Evolutionary conservation across 2,113 vertebrate genomes (phyloP).

Genomic region (Dipodomys merriami): DNA sequence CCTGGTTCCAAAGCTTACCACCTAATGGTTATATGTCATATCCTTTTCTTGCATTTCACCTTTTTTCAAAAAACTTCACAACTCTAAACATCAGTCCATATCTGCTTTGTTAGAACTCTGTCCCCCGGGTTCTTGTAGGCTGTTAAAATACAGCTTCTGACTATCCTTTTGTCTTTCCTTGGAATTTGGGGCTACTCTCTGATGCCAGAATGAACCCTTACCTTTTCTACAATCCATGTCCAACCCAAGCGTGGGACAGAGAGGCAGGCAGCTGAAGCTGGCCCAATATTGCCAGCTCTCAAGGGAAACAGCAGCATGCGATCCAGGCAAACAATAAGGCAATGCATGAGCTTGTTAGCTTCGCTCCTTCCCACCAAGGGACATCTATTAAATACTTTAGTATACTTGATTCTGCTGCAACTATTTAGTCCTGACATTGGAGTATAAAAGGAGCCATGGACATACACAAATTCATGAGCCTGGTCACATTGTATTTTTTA

Average conservation of each 20-base stretch:
- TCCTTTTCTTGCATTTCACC: not conserved
- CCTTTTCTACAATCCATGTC: not conserved
- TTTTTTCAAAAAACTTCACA: not conserved
- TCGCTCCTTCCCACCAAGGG: not conserved
- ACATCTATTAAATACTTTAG: not conserved
- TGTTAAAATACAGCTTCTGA: not conserved
- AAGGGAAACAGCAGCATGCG: not conserved
- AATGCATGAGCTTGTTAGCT: not conserved
- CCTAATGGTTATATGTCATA: not conserved
- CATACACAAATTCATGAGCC: not conserved
- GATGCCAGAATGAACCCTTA: not conserved
- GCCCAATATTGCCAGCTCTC: not conserved
- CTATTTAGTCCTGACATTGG: not conserved
- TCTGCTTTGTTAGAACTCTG: not conserved
- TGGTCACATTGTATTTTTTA: not conserved
- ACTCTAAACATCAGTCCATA: not conserved
- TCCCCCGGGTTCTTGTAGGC: not conserved
- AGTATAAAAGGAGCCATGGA: not conserved
- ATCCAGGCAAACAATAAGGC: not conserved
- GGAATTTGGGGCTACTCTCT: not conserved
- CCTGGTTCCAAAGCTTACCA: not conserved
- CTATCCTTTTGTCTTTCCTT: not conserved
- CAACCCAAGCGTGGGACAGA: not conserved
- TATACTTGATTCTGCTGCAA: not conserved
- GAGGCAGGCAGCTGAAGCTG: not conserved